Base-by-base conservation (phyloP, 2,113 vertebrate genomes). In the Cinclus cinclus region DNA sequence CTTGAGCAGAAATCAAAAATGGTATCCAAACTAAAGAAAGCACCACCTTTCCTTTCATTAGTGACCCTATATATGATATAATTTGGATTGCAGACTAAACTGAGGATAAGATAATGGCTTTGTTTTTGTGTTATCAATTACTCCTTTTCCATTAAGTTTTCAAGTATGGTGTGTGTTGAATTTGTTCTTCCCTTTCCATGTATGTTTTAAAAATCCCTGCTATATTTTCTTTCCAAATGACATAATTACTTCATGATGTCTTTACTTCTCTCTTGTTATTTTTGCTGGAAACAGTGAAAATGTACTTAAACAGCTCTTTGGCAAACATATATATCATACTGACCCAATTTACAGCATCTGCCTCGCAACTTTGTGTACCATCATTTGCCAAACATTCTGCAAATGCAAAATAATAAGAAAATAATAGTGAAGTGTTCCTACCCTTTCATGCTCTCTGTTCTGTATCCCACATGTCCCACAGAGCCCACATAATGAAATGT, bases 201-300 rank as follows among this genome's bases (percentile, higher is more conserved):
- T 83, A 92, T 68, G 42, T 74, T 94, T 86, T 41, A 52, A 89
- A 85, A 96, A 86, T 83, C 83, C 39, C 30, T 92, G 63, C 44
- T 63, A 50, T 28, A 55, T 83, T 93, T 97, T 86, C 86, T 35
- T 95, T 96, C 89, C 89, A 95, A 93, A 83, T 89, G 42, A 71
- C 33, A 90, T 89, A 95, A 97, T 96, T 94, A 83, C 50, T 97
- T 95, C 96, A 94, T 90, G 88, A 94, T 96, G 95, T 92, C 90
- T 81, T 94, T 90, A 58, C 76, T 95, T 95, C 59, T 90, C 22
- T 92, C 46, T 62, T 85, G 71, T 88, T 93, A 65, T 90, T 94
- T 96, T 74, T 93, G 42, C 90, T 95, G 92, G 82, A 94, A 95
- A 86, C 75, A 42, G 75, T 58, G 83, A 95, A 94, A 93, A 95